Percentiles rank a stretch among this genome's conserved stretches.
Conservation (phyloP, 2,888 invertebrate species). For the Corbicula japonica region DNA sequence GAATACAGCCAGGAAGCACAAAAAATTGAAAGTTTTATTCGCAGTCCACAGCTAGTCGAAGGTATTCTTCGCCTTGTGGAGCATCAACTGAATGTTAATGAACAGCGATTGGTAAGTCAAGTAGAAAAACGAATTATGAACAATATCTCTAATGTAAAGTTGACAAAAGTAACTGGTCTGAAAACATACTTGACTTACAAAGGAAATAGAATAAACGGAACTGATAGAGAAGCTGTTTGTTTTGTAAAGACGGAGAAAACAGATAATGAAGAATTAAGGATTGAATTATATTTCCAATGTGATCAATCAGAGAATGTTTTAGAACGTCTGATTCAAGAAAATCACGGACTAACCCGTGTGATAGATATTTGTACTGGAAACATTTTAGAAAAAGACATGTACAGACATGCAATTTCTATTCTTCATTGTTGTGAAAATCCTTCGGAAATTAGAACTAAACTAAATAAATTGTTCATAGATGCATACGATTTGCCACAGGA, state of each 20-base stretch:
- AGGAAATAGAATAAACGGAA: conserved; percentile 2
- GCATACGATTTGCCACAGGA: conserved; percentile 16
- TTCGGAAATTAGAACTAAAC: neutral
- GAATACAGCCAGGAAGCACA: conserved; percentile 7
- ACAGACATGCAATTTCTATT: neutral
- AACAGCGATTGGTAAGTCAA: neutral
- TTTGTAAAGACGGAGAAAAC: conserved; percentile 23
- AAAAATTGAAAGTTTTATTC: conserved; percentile 14
- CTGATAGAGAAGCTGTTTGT: conserved; percentile 2
- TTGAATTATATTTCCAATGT: conserved; percentile 24
- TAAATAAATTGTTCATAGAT: conserved; percentile 35
- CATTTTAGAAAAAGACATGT: conserved; percentile 6
- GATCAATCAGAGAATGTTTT: neutral
- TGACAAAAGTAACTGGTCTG: conserved; percentile 29
- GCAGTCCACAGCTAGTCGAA: conserved; percentile 23
- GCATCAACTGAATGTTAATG: neutral
- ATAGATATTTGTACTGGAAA: conserved; percentile 32
- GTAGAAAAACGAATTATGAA: conserved; percentile 9
- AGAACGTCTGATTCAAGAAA: neutral
- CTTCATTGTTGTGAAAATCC: conserved; percentile 17
- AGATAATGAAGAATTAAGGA: neutral
- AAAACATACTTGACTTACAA: conserved; percentile 21
- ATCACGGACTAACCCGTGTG: conserved; percentile 12
- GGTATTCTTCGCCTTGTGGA: conserved; percentile 44
- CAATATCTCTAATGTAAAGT: conserved; percentile 9